Evolutionary conservation across 2,113 vertebrate genomes (phyloP), one percentile per base, ranked within the genome.

Genomic region (Tursiops truncatus): DNA sequence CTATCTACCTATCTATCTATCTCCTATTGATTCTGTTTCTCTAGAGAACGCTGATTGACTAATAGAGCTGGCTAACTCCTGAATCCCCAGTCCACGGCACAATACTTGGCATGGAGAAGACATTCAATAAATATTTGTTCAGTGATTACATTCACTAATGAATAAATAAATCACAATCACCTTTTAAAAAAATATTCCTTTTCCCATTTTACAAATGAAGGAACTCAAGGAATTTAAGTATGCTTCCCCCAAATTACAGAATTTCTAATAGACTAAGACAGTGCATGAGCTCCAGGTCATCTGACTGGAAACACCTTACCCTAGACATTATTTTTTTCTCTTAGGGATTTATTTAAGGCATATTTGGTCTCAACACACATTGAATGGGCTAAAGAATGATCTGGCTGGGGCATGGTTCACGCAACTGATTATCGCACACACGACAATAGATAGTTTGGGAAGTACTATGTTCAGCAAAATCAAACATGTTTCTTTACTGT

Each of bases 181-280:
- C 12, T n/a, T 47, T 68, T 89, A 9, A 68, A 10, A 33, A 85
- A 93, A 76, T 20, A 91, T 68, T 58, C 80, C 71, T 63, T 91
- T 88, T 89, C 28, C 74, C 15, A 56, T 92, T 94, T 90, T 92
- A 31, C 7, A 95, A 50, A 74, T 74, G 13, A 94, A 82, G 20
- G 21, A 77, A 91, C n/a, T 63, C 36, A 33, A 89, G 23, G 41
- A 83, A 63, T 96, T 73, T 74, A 88, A 89, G 18, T n/a, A 33
- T 38, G 5, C 8, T 88, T 83, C 41, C 36, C 28, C 58, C 2
- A 92, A 82, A 95, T 70, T 79, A 91, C 3, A 94, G 38, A 89
- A 81, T 41, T 65, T 84, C 26, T 90, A 47, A 58, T 31, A 33
- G 25, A 56, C 63, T 67, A 94, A 94, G 12, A 25, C 11, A 71